A percentile compares a stretch with the other conserved stretches of the same genome.
phyloP scores from a whole-genome alignment of 2,113 vertebrate genomes.

The Hiodon alosoides region DNA sequence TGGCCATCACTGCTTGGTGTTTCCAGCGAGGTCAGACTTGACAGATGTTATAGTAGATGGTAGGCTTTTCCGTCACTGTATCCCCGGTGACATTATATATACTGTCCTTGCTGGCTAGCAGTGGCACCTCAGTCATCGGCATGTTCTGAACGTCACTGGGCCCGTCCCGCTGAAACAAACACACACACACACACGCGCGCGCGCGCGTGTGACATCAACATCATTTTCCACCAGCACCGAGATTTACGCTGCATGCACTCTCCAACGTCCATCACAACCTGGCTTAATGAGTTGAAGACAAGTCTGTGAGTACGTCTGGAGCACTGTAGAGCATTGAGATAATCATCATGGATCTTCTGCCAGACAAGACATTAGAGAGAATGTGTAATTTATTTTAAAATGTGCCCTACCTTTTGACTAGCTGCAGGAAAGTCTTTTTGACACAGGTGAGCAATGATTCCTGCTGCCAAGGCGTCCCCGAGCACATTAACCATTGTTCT shows the following conservation, averaged over 20 bases:
- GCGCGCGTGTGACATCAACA: neutral
- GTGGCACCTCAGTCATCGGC: conserved; percentile 51
- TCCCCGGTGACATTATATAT: conserved; percentile 67
- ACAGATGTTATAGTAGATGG: conserved; percentile 65
- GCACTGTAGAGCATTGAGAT: too few species aligned
- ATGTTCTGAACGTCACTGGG: conserved; percentile 35
- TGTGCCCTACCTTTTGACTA: conserved; percentile 38
- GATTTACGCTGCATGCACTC: neutral
- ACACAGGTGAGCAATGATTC: conserved; percentile 71
- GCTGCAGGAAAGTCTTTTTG: conserved; percentile 60
- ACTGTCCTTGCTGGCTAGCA: conserved; percentile 55
- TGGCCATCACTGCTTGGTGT: neutral
- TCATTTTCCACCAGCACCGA: neutral
- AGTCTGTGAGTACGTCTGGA: neutral
- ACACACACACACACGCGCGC: neutral
- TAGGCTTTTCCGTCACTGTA: conserved; percentile 50
- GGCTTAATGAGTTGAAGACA: neutral
- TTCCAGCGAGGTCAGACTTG: conserved; percentile 52
- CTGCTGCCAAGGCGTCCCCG: conserved; percentile 71
- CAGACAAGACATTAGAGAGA: neutral
- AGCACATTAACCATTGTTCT: conserved; percentile 78
- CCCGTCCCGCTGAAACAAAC: conserved; percentile 22
- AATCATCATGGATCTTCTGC: neutral
- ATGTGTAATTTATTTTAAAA: neutral
- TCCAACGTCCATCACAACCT: neutral